A percentile compares a stretch with the other conserved stretches of the same genome.
phyloP scores from a whole-genome alignment of 2,113 vertebrate genomes.

The Hippocampus comes region DNA sequence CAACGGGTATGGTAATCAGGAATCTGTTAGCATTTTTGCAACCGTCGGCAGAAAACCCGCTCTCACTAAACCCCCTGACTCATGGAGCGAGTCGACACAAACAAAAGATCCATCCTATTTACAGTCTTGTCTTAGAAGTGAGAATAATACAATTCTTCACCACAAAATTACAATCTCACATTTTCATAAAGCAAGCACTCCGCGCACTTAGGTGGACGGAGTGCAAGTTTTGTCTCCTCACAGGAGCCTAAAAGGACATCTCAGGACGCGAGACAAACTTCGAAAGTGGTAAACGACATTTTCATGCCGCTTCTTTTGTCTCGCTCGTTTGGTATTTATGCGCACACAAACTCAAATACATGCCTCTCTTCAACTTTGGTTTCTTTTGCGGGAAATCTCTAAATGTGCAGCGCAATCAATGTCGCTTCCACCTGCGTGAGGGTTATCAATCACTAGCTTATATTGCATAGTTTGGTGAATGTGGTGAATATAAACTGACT shows the following conservation, averaged over 20 bases:
- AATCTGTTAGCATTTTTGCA: constrained; percentile 45
- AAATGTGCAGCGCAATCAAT: neutral
- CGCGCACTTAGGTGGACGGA: constrained; percentile 2
- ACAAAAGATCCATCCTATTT: constrained; percentile 15
- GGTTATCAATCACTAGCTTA: neutral
- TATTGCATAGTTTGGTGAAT: neutral
- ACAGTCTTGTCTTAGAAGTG: constrained; percentile 7
- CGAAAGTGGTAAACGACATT: neutral
- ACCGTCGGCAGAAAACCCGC: constrained; percentile 41
- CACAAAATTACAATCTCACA: neutral
- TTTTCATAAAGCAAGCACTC: neutral
- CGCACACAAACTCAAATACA: neutral
- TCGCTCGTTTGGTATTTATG: neutral
- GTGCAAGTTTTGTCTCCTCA: neutral
- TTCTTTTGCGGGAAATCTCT: neutral
- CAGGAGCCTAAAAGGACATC: neutral
- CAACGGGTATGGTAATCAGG: constrained; percentile 43
- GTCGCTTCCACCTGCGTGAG: neutral
- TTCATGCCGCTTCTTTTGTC: neutral
- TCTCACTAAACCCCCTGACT: constrained; percentile 26
- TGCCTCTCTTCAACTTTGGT: neutral
- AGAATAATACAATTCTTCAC: constrained; percentile 3
- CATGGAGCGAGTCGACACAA: constrained; percentile 4
- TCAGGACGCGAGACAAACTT: neutral
- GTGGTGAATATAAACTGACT: no score